These are phyloP conservation scores for Microctonus aethiopoides DNA, from an alignment of 2,888 invertebrate species.

Conservation along the genomic window DNA sequence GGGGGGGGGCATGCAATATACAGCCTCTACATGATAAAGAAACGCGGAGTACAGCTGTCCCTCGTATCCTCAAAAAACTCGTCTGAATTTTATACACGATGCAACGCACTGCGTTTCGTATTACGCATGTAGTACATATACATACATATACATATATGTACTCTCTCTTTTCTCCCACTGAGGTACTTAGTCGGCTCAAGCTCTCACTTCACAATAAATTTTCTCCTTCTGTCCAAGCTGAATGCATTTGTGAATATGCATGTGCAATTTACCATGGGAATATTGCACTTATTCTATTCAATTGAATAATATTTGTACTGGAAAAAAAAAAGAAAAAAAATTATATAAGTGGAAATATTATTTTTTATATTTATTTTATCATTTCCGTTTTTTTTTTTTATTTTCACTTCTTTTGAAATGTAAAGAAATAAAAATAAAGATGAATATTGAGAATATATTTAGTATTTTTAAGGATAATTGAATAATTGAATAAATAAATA, in stretches of 20 bases:
- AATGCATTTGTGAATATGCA: neutral
- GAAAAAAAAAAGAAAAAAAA: neutral
- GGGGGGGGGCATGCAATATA: conserved; percentile 28
- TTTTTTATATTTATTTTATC: neutral
- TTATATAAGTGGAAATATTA: neutral
- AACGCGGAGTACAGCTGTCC: conserved; percentile 47
- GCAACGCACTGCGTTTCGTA: conserved; percentile 37
- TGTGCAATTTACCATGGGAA: conserved; percentile 21
- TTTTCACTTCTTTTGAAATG: no score
- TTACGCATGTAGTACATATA: conserved; percentile 37
- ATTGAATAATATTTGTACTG: neutral
- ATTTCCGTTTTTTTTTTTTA: neutral
- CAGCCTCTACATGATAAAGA: conserved; percentile 41
- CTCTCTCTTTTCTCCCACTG: conserved; percentile 11
- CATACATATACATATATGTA: conserved; percentile 44
- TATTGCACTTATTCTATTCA: conserved; percentile 6
- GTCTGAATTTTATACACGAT: conserved; percentile 44
- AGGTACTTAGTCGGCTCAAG: neutral
- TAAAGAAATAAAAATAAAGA: neutral
- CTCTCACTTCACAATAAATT: conserved; percentile 1
- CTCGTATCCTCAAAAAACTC: conserved; percentile 41
- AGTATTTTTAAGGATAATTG: neutral
- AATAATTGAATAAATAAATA: no score
- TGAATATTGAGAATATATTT: neutral
- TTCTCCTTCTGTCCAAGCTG: conserved; percentile 14